A percentile compares a stretch with the other conserved stretches of the same genome.
Evolutionary conservation across 2,797 vertebrate species (phyloP).

Genomic region (Gephyroberyx darwinii): DNA sequence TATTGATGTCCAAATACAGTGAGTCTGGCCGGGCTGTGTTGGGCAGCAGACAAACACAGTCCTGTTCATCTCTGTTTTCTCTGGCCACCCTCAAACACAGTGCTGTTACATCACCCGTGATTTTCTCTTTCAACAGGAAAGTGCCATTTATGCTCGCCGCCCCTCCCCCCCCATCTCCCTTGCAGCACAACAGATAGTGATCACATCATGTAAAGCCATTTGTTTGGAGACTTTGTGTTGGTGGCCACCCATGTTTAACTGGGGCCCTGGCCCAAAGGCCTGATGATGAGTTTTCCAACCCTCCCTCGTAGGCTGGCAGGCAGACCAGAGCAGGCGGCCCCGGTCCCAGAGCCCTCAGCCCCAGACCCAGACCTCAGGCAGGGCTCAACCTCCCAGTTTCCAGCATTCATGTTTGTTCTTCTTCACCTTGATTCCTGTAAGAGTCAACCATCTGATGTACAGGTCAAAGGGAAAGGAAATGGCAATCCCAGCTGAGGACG

Average conservation of each 20-base stretch:
- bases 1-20: constrained; percentile 64
- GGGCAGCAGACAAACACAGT: constrained; percentile 64
- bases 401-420: constrained; percentile 82
- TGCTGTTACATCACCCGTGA: constrained; percentile 62
- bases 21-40: constrained; percentile 44
- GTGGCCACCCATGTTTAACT: constrained; percentile 83
- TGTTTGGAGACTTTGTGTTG: constrained; percentile 72
- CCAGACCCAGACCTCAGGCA: constrained; percentile 54
- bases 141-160: constrained; percentile 59
- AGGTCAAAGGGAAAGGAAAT: constrained; percentile 86
- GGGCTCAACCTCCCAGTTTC: constrained; percentile 42
- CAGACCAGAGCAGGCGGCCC: constrained; percentile 42
- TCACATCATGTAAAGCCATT: constrained; percentile 81
- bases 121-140: constrained; percentile 75
- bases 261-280: constrained; percentile 60
- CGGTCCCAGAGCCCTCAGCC: constrained; percentile 46
- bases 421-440: constrained; percentile 84
- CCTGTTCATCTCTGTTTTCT: constrained; percentile 69
- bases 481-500: constrained; percentile 83
- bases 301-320: constrained; percentile 69
- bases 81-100: constrained; percentile 62
- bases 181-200: constrained; percentile 68
- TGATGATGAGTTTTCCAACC: constrained; percentile 90
- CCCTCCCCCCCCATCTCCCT: constrained; percentile 53
- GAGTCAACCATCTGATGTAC: constrained; percentile 78